phyloP scores from a whole-genome alignment of 2,797 vertebrate species.

The Chaenodraco wilsoni region DNA sequence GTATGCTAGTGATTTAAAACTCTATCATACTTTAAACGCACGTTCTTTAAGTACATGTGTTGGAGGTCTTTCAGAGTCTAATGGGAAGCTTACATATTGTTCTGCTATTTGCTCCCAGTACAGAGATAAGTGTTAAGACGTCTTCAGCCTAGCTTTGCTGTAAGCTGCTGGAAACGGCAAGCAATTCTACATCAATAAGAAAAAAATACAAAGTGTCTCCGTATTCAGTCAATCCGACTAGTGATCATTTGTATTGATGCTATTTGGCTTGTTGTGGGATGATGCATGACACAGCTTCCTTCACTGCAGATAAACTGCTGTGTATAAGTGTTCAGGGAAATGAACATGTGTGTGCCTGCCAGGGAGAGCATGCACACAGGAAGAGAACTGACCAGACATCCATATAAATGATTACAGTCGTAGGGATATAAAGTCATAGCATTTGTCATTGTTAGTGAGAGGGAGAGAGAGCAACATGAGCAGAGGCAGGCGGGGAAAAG shows the following conservation, averaged over 20 bases:
- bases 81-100: background rate
- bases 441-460: conserved; percentile 44
- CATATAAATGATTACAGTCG: conserved; percentile 35
- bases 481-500: conserved; percentile 12
- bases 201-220: background rate
- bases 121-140: background rate
- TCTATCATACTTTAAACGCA: background rate
- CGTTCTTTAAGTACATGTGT: background rate
- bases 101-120: background rate
- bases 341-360: background rate
- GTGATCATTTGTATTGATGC: background rate
- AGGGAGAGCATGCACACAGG: background rate
- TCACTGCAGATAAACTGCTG: background rate
- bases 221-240: background rate
- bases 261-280: background rate
- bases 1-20: background rate
- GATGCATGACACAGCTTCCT: background rate
- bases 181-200: background rate
- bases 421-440: conserved; percentile 22
- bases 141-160: background rate
- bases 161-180: background rate
- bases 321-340: background rate
- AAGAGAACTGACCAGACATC: conserved; percentile 8
- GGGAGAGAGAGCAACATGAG: conserved; percentile 13
- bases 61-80: background rate